phyloP scores from a whole-genome alignment of 2,113 vertebrate species.

The Eulemur macaco region DNA sequence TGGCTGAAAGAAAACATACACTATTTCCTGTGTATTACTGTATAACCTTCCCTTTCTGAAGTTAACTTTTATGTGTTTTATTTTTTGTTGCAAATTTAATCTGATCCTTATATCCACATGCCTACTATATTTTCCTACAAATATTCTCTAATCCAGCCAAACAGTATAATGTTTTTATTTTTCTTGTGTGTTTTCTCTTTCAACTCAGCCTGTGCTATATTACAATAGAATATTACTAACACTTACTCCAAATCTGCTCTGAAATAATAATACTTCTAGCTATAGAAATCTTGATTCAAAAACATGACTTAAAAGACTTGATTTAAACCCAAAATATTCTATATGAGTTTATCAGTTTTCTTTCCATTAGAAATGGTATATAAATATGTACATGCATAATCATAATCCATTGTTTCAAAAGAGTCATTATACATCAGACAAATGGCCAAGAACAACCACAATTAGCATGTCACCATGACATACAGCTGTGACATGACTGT shows the following conservation, averaged over 20 bases:
- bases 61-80: background rate
- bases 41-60: background rate
- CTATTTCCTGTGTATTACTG: background rate
- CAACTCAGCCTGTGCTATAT: background rate
- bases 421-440: background rate
- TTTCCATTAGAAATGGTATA: background rate
- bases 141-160: background rate
- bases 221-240: background rate
- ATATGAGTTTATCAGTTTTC: background rate
- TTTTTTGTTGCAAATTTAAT: constrained; percentile 1
- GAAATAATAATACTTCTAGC: constrained; percentile 22
- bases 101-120: background rate
- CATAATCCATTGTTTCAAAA: constrained; percentile 23
- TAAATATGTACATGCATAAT: background rate
- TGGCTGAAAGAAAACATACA: background rate
- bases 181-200: background rate
- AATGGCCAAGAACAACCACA: background rate
- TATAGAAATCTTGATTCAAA: background rate
- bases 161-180: background rate
- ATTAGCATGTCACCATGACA: background rate
- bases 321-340: background rate
- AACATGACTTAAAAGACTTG: background rate
- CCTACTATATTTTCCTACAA: background rate
- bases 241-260: background rate
- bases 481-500: background rate